Evolutionary conservation across 2,888 invertebrate genomes (phyloP), one percentile per base, ranked within the genome.

Genomic region (Marronus borbonicus): DNA sequence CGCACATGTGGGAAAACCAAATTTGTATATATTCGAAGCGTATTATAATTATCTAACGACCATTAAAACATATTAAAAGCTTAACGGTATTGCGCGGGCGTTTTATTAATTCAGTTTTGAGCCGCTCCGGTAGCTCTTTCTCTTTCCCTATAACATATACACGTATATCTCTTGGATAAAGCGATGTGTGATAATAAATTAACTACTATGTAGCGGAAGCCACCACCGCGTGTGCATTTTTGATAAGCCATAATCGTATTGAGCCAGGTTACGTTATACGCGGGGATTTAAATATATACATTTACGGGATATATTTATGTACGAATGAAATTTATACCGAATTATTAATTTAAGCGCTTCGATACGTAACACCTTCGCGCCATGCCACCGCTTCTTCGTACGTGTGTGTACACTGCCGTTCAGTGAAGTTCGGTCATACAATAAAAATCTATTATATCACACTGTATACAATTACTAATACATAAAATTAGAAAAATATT

Each of bases 211-310:
- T 14, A n/a, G n/a, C 52, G 17, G 24, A 60, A 12, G 20, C 52
- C 52, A 52, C 52, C 52, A 52, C 52, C 14, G 74, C 60, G 58
- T 60, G 24, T 75, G 17, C 60, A 75, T 75, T 75, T 75, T 75
- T 75, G 74, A 75, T 75, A 75, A 75, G 39, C 17, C 39, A 44
- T 75, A 75, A 75, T 75, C 60, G 60, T 62, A 75, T 39, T 7
- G 10, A 28, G 20, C n/a, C 12, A 1, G 60, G 20, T 8, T 24
- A 60, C 52, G 52, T 4, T 14, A n/a, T 17, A n/a, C 17, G 52
- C 50, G 3, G 50, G 50, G 44, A 44, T 44, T 44, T 44, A 44
- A 44, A 44, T 44, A 44, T 44, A 44, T 44, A 44, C 8, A 44
- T 44, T 8, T 44, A 12, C 44, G 10, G 8, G 12, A 44, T 44